Percentiles rank a stretch among this genome's conserved stretches.
phyloP scores from a whole-genome alignment of 2,113 vertebrate genomes.

The Sterna hirundo region DNA sequence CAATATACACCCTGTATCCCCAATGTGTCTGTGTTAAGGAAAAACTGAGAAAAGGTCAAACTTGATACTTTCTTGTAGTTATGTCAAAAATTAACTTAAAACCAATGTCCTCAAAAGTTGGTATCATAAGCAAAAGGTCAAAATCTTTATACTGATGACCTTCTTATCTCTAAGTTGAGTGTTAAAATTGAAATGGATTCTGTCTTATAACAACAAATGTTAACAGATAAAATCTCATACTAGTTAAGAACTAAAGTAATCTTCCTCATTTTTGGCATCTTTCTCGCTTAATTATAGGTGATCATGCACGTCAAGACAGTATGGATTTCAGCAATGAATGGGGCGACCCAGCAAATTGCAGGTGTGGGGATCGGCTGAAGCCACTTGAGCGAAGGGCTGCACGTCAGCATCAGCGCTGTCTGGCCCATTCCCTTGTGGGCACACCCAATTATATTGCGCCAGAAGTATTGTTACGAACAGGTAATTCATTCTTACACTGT shows the following conservation, averaged over 20 bases:
- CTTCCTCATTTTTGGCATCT: background rate
- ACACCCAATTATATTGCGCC: slow-evolving; percentile 98
- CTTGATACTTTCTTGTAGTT: background rate
- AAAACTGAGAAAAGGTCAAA: background rate
- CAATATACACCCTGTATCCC: background rate
- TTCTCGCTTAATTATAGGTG: slow-evolving; percentile 73
- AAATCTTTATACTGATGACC: background rate
- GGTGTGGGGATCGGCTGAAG: slow-evolving; percentile 91
- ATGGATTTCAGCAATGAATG: slow-evolving; percentile 99
- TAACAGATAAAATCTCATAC: accelerated
- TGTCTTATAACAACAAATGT: background rate
- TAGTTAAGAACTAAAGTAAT: background rate
- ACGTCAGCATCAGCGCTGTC: slow-evolving; percentile 93
- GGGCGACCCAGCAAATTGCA: slow-evolving; percentile 90
- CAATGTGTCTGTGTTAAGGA: background rate
- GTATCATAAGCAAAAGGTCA: background rate
- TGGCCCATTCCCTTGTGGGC: slow-evolving; percentile 96
- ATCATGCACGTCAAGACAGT: slow-evolving; percentile 94
- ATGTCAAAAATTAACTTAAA: background rate
- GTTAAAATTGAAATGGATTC: background rate
- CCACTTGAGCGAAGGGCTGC: slow-evolving; percentile 93
- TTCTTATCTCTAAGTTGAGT: background rate
- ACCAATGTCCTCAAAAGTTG: background rate
- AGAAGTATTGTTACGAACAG: slow-evolving; percentile 94
- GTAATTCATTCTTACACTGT: slow-evolving; percentile 60